Evolutionary conservation across 2,888 invertebrate species (phyloP).

Genomic region (Conops quadrifasciatus): DNA sequence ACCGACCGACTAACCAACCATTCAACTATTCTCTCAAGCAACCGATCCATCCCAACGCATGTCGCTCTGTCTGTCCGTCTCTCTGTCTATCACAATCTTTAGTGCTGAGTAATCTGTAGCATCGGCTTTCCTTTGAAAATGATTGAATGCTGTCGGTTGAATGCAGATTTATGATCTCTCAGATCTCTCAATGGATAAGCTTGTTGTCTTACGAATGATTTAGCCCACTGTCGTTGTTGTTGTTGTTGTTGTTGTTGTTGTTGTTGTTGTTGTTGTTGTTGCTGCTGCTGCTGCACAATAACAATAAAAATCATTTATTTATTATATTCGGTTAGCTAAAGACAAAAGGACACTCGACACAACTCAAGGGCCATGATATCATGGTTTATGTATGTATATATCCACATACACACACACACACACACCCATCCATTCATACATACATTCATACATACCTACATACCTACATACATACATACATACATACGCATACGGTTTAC

Average conservation of each 20-base stretch:
- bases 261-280: conserved; percentile 17
- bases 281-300: conserved; percentile 44
- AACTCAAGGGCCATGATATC: too few species aligned
- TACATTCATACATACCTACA: too few species aligned
- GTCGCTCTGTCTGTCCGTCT: background rate
- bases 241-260: conserved; percentile 38
- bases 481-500: too few species aligned
- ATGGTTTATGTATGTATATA: too few species aligned
- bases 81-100: conserved; percentile 17
- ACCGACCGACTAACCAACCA: background rate
- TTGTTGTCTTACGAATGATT: conserved; percentile 42
- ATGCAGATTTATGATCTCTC: conserved; percentile 41
- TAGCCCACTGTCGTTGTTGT: conserved; percentile 32
- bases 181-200: conserved; percentile 31
- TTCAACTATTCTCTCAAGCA: conserved; percentile 41
- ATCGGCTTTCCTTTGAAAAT: conserved; percentile 35
- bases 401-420: too few species aligned
- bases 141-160: conserved; percentile 43
- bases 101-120: conserved; percentile 34
- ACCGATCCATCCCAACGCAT: conserved; percentile 21
- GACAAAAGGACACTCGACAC: background rate
- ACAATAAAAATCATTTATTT: conserved; percentile 47
- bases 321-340: conserved; percentile 15
- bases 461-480: too few species aligned
- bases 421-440: too few species aligned